Evolutionary conservation across 2,113 vertebrate genomes (phyloP).

Genomic region (Ranitomeya imitator): DNA sequence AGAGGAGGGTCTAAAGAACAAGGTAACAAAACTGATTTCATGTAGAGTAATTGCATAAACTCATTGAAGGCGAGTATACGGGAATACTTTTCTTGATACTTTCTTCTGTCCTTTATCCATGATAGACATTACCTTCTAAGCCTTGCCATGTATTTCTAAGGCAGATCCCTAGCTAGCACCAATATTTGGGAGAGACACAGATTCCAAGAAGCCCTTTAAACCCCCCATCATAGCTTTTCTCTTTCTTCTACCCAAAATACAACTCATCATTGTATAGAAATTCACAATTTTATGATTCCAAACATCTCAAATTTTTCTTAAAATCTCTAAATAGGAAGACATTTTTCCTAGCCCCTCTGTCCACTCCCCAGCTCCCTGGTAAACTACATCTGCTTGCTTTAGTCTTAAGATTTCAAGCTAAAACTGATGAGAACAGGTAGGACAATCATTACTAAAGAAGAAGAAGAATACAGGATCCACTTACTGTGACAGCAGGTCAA

Average conservation of each 20-base stretch:
- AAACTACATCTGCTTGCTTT: constrained; percentile 22
- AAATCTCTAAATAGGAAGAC: not conserved
- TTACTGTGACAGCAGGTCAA: constrained; percentile 34
- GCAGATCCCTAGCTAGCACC: not conserved
- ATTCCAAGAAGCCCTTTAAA: not conserved
- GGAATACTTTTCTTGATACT: not conserved
- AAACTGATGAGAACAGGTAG: constrained; percentile 32
- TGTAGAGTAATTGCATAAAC: not conserved
- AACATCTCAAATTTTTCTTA: not conserved
- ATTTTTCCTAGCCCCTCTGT: not conserved
- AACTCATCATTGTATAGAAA: not conserved
- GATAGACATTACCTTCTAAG: not conserved
- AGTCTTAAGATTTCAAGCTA: constrained; percentile 5
- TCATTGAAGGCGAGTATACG: no score
- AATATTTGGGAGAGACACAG: not conserved
- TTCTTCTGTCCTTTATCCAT: not conserved
- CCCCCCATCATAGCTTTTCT: not conserved
- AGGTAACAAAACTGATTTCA: not conserved
- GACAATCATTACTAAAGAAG: not conserved
- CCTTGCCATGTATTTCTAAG: not conserved
- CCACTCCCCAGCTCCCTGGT: constrained; percentile 6
- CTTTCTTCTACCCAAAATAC: no score
- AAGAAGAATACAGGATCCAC: constrained; percentile 13
- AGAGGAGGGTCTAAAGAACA: not conserved
- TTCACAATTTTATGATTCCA: not conserved